phyloP scores from a whole-genome alignment of 1,140 invertebrate genomes.

The Bacillus rossius region DNA sequence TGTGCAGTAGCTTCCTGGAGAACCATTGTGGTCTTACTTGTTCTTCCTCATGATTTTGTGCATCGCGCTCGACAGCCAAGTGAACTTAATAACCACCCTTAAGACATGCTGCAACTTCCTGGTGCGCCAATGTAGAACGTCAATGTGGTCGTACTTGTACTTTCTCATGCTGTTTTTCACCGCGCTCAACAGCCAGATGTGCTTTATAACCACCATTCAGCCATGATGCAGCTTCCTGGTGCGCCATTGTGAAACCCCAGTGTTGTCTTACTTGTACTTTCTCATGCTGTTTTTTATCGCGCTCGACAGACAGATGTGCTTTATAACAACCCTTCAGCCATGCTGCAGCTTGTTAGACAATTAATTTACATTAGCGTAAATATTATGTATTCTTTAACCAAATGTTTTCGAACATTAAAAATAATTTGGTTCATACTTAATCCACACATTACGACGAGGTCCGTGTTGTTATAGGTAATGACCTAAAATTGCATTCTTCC shows the following conservation, averaged over 20 bases:
- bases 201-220: constrained; percentile 58
- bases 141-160: constrained; percentile 97
- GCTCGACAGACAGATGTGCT: constrained; percentile 73
- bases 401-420: no score
- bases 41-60: constrained; percentile 98
- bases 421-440: no score
- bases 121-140: constrained; percentile 93
- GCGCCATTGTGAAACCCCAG: constrained; percentile 94
- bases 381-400: no score
- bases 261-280: constrained; percentile 96
- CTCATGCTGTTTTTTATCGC: constrained; percentile 96
- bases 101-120: constrained; percentile 93
- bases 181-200: constrained; percentile 83
- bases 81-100: constrained; percentile 61
- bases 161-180: constrained; percentile 98
- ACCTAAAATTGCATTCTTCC: no score
- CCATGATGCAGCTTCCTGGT: constrained; percentile 92
- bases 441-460: no score
- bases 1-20: constrained; percentile 91
- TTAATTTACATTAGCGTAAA: no score
- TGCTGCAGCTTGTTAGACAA: constrained; percentile 92
- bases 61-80: constrained; percentile 88
- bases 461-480: no score
- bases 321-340: constrained; percentile 78
- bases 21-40: constrained; percentile 93